Base-by-base conservation (phyloP, 2,113 vertebrate genomes). In the Apus apus region DNA sequence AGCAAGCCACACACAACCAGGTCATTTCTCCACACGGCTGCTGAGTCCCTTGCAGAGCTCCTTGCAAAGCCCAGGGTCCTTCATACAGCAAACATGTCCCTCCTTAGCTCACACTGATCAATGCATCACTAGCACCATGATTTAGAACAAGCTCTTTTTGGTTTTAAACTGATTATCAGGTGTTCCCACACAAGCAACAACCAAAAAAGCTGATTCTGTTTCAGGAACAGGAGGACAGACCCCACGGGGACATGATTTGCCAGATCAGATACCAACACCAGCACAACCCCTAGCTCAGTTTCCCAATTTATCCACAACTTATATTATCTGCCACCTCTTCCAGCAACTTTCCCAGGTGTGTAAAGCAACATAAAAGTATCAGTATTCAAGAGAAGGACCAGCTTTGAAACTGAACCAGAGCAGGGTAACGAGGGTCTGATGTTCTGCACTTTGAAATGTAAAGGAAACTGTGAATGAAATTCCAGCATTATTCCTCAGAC, bases 381-480 rank as follows among this genome's bases (percentile, higher is more conserved):
- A 9, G 27, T 20, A 71, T 64, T 83, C 57, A 89, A 67, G 50
- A 89, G 80, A 70, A 81, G 57, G 38, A 72, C 26, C 71, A 72
- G 71, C 87, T 94, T 79, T 94, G 77, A 94, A 72, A 32, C 4
- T 79, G 81, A 53, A 89, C 8, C 43, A 81, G 61, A 91, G 85
- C 61, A 93, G 61, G 56, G 11, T 70, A 89, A 81, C 8, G 2
- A 87, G 12, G 40, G 53, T 10, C 18, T 8, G 0, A 50, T 10
- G 21, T 65, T 71, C 46, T 61, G 40, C 81, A 25, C 58, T 82
- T 82, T 66, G 65, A 78, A 43, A 91, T 56, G 83, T 88, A 94
- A 87, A 87, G 64, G 36, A n/a, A 72, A 65, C 58, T 11, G 21
- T 65, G 73, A 94, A 95, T 30, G 36, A 30, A 85, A 91, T 89